Evolutionary conservation across 2,797 vertebrate genomes (phyloP).

Genomic region (Scolopax rusticola): DNA sequence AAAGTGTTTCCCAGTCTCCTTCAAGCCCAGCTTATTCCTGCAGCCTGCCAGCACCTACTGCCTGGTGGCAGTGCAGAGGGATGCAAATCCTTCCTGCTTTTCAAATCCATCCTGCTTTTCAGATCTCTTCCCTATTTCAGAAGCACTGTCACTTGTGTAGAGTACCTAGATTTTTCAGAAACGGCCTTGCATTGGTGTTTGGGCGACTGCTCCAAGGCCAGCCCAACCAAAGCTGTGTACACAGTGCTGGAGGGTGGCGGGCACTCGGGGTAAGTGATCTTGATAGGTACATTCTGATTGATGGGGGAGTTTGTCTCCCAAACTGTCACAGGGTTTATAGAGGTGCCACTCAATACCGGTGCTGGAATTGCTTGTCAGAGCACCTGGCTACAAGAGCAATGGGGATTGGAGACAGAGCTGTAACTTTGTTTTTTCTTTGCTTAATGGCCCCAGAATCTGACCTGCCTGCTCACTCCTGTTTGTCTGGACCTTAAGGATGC

Average conservation of each 20-base stretch:
- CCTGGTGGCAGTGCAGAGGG: neutral
- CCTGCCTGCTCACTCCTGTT: slow-evolving; percentile 77
- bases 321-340: slow-evolving; percentile 97
- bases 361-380: slow-evolving; percentile 85
- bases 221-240: slow-evolving; percentile 63
- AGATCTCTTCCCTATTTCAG: neutral
- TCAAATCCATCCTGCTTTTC: neutral
- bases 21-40: neutral
- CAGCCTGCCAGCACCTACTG: neutral
- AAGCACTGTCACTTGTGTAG: neutral
- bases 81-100: neutral
- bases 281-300: slow-evolving; percentile 93
- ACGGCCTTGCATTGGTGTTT: neutral
- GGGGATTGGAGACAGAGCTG: slow-evolving; percentile 79
- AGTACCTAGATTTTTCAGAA: slow-evolving; percentile 53
- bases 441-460: slow-evolving; percentile 76
- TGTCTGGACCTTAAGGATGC: slow-evolving; percentile 70
- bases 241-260: slow-evolving; percentile 36
- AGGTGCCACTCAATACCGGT: slow-evolving; percentile 90
- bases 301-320: slow-evolving; percentile 93
- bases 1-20: neutral
- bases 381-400: slow-evolving; percentile 79
- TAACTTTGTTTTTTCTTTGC: slow-evolving; percentile 83
- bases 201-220: neutral
- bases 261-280: slow-evolving; percentile 86